These are phyloP conservation scores for Pteronura brasiliensis DNA, from an alignment of 2,113 vertebrate genomes.

Conservation along the genomic window DNA sequence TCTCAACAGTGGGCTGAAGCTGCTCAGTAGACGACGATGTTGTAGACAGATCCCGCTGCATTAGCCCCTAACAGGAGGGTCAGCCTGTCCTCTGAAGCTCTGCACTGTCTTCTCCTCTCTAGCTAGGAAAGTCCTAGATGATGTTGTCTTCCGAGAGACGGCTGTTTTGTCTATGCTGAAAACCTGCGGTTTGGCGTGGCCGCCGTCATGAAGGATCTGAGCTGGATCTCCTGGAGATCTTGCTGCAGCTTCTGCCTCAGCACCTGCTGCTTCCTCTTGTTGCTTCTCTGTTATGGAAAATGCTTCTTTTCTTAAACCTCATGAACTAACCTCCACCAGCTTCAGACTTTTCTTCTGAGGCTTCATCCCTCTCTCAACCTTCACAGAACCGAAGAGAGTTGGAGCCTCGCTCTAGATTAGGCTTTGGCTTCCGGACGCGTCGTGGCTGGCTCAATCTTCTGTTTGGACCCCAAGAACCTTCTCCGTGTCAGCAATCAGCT, in stretches of 20 bases:
- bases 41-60: background rate
- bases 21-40: background rate
- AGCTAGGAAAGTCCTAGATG: background rate
- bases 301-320: background rate
- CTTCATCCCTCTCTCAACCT: background rate
- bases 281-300: background rate
- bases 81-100: background rate
- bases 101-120: background rate
- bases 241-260: background rate
- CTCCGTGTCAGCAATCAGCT: background rate
- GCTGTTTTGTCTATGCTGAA: background rate
- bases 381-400: background rate
- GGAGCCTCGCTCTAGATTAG: background rate
- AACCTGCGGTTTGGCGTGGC: background rate
- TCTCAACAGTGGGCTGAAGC: background rate
- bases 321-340: background rate
- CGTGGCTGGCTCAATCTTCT: background rate
- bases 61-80: background rate
- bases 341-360: background rate
- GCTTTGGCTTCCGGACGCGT: background rate
- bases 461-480: fast-evolving
- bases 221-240: background rate
- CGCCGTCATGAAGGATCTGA: background rate
- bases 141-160: background rate
- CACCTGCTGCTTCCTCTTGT: background rate